A percentile compares a stretch with the other conserved stretches of the same genome.
Conservation (phyloP, 2,888 invertebrate species). For the Iselma pallidipennis region DNA sequence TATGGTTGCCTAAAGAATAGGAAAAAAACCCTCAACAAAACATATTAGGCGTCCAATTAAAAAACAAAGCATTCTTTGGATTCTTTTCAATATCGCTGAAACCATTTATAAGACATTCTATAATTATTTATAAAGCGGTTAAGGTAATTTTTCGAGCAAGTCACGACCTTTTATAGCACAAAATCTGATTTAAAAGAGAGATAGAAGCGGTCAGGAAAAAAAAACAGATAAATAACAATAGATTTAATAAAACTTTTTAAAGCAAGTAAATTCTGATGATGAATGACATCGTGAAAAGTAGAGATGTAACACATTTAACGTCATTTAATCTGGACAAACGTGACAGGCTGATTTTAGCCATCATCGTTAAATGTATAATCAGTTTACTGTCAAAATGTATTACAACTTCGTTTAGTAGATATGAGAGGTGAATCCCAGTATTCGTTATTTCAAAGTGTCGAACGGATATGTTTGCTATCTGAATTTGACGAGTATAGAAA, state of each 20-base stretch:
- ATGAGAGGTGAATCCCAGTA: not conserved
- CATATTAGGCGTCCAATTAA: not conserved
- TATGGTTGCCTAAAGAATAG: not conserved
- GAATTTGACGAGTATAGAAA: no score
- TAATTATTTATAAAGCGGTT: not conserved
- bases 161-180: slow-evolving; percentile 5
- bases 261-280: slow-evolving; percentile 8
- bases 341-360: slow-evolving; percentile 20
- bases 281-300: slow-evolving; percentile 15
- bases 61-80: not conserved
- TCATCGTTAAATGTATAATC: slow-evolving; percentile 21
- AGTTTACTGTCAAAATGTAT: slow-evolving; percentile 19
- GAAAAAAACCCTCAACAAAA: not conserved
- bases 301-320: slow-evolving; percentile 18
- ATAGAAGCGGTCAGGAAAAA: no score
- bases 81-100: not conserved
- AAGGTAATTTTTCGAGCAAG: not conserved
- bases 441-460: slow-evolving; percentile 4
- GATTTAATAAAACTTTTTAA: slow-evolving; percentile 7
- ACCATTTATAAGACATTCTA: not conserved
- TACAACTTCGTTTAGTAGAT: slow-evolving; percentile 5
- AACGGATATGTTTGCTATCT: no score
- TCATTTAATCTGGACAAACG: slow-evolving; percentile 16
- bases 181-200: slow-evolving; percentile 5
- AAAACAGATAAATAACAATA: slow-evolving; percentile 6